A percentile compares a stretch with the other conserved stretches of the same genome.
Conservation (phyloP, 1,140 invertebrate genomes). For the Trialeurodes vaporariorum region DNA sequence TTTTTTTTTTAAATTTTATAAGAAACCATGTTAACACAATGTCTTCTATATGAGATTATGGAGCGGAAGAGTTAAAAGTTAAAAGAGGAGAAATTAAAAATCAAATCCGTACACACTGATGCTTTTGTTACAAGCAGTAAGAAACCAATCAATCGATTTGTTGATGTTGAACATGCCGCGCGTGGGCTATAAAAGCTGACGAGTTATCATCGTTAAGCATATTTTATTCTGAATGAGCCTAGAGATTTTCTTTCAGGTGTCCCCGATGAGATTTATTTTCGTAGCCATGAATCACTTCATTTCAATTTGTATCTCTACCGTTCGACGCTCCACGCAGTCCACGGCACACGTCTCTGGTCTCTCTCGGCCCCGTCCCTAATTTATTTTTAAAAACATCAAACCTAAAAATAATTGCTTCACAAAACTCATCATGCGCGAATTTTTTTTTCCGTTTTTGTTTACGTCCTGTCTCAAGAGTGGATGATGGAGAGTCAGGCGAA, state of each 20-base stretch:
- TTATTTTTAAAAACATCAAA: neutral
- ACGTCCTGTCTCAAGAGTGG: neutral
- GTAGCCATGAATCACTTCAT: neutral
- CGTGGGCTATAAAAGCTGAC: no score
- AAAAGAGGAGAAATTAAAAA: no score
- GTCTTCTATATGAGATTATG: no score
- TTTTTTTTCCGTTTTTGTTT: slow-evolving; percentile 1
- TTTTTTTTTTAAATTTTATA: no score
- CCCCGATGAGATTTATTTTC: neutral
- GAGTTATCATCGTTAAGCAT: neutral
- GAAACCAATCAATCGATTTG: no score
- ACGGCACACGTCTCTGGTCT: no score
- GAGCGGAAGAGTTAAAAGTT: no score
- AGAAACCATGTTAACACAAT: no score
- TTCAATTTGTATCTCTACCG: neutral
- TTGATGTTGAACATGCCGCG: no score
- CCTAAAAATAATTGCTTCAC: neutral
- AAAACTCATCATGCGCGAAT: neutral
- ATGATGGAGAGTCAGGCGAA: no score
- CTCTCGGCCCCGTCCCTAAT: neutral
- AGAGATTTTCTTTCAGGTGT: neutral
- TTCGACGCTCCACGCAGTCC: neutral
- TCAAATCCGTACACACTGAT: no score
- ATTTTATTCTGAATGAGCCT: neutral
- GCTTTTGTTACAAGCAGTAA: no score